A percentile compares a stretch with the other conserved stretches of the same genome.
phyloP scores from a whole-genome alignment of 2,113 vertebrate genomes.

The Passer domesticus region DNA sequence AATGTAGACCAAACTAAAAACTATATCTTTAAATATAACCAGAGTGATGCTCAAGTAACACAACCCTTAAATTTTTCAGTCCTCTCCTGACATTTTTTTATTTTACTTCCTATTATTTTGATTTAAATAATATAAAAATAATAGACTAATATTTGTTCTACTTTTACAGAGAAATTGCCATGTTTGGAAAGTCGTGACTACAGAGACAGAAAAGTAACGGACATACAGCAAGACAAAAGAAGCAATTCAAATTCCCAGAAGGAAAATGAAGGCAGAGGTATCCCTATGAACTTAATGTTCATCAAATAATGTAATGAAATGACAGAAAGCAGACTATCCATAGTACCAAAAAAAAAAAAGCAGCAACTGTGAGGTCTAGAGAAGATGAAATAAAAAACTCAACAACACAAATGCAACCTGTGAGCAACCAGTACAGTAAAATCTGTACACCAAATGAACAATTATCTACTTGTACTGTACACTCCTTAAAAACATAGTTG shows the following conservation, averaged over 20 bases:
- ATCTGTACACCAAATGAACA: background rate
- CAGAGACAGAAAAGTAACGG: background rate
- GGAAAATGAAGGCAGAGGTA: background rate
- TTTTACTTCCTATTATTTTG: background rate
- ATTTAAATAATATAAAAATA: background rate
- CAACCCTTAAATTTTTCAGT: background rate
- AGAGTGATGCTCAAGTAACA: background rate
- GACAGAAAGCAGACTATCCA: background rate
- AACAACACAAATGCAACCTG: background rate
- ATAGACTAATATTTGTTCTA: background rate
- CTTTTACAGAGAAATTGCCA: background rate
- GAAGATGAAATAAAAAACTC: background rate
- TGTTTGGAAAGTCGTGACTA: background rate
- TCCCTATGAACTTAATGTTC: background rate
- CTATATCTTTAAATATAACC: background rate
- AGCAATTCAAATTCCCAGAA: background rate
- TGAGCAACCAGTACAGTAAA: background rate
- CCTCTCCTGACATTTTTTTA: background rate
- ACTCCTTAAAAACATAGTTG: background rate
- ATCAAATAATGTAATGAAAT: background rate
- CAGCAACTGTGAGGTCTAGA: background rate
- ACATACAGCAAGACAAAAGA: background rate
- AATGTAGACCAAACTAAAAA: background rate
- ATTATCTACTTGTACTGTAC: background rate
- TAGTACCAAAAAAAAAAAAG: fast-evolving